phyloP scores from a whole-genome alignment of 2,113 vertebrate genomes.

The Uropsilus gracilis region DNA sequence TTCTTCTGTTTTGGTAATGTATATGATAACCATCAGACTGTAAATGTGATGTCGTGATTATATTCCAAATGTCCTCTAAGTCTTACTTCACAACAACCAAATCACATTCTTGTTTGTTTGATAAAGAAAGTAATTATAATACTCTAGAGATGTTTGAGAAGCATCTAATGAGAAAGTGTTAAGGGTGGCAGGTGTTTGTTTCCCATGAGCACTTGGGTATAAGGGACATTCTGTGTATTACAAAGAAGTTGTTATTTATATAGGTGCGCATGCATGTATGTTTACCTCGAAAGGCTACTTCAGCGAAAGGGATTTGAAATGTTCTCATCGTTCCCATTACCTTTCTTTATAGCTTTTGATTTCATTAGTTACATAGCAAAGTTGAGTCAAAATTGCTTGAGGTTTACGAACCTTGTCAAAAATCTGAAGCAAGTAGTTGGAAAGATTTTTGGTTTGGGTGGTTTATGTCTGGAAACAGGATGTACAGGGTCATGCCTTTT shows the following conservation, averaged over 20 bases:
- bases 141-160: constrained; percentile 69
- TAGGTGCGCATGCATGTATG: not conserved
- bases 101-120: constrained; percentile 70
- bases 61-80: constrained; percentile 52
- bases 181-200: constrained; percentile 55
- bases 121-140: constrained; percentile 77
- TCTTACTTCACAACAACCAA: constrained; percentile 58
- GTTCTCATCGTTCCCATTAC: not conserved
- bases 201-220: constrained; percentile 46
- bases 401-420: not conserved
- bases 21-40: constrained; percentile 12
- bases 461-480: not conserved
- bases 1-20: not conserved
- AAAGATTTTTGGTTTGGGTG: not conserved
- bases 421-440: not conserved
- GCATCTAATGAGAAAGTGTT: constrained; percentile 68
- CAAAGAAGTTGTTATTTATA: constrained; percentile 33
- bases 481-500: not conserved
- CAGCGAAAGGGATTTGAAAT: not conserved
- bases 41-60: not conserved
- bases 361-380: not conserved
- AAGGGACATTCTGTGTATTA: constrained; percentile 22
- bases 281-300: not conserved
- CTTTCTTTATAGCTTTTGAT: not conserved
- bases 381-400: constrained; percentile 2